Conservation (phyloP, 2,113 vertebrate genomes). For the Tupaia tana region DNA sequence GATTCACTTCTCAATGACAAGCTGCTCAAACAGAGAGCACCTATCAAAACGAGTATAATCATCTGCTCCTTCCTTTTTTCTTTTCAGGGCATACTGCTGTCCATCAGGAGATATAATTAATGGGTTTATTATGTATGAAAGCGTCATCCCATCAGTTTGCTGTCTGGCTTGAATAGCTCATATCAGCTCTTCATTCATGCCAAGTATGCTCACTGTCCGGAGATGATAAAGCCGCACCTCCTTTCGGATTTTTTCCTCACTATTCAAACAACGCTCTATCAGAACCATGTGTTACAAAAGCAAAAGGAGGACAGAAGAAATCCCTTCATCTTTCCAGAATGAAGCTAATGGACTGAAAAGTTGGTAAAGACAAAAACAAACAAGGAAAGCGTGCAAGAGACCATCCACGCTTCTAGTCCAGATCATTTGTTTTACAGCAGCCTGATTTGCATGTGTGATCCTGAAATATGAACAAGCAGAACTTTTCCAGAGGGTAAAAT, state of each 20-base stretch:
- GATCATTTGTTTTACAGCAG: constrained; percentile 34
- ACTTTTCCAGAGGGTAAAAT: constrained; percentile 82
- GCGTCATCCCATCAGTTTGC: constrained; percentile 85
- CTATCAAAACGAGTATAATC: constrained; percentile 81
- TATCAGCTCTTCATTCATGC: constrained; percentile 86
- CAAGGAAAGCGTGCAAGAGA: constrained; percentile 2
- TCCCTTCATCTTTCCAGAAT: constrained; percentile 72
- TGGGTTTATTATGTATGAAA: constrained; percentile 86
- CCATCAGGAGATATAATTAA: constrained; percentile 89
- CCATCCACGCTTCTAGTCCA: background rate
- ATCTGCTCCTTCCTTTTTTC: constrained; percentile 80
- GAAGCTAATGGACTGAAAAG: constrained; percentile 81
- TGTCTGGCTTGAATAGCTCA: constrained; percentile 87
- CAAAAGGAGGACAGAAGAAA: constrained; percentile 78
- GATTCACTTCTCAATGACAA: constrained; percentile 78
- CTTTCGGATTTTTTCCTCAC: constrained; percentile 89
- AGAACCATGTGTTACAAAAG: constrained; percentile 89
- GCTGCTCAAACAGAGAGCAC: constrained; percentile 85
- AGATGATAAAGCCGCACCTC: constrained; percentile 92
- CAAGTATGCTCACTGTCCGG: constrained; percentile 90
- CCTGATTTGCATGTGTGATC: background rate
- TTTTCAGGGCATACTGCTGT: constrained; percentile 83
- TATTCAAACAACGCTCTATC: constrained; percentile 85
- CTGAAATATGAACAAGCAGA: constrained; percentile 71
- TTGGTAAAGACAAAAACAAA: constrained; percentile 74